These are phyloP conservation scores for Rhinella marina DNA, from an alignment of 2,797 vertebrate species.

Conservation along the genomic window DNA sequence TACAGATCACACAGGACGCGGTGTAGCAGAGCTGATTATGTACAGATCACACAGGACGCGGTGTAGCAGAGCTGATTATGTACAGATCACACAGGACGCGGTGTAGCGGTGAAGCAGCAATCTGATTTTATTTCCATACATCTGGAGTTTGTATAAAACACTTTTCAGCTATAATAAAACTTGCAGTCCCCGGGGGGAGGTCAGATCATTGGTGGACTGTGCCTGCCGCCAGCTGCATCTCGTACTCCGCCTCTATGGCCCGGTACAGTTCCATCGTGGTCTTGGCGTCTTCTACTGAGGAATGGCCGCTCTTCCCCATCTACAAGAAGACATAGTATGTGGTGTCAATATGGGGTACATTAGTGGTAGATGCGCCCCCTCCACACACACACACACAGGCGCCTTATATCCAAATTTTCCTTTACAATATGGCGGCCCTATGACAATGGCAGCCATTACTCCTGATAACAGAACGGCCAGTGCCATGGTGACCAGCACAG, in stretches of 20 bases:
- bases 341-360: too few relatives aligned
- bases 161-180: neutral
- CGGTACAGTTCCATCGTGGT: slow-evolving; percentile 95
- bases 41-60: neutral
- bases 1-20: too few relatives aligned
- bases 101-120: too few relatives aligned
- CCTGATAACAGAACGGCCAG: too few relatives aligned
- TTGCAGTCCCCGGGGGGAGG: neutral
- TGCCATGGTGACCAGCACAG: too few relatives aligned
- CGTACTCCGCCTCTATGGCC: slow-evolving; percentile 86
- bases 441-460: too few relatives aligned
- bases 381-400: too few relatives aligned
- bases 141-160: neutral
- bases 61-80: too few relatives aligned
- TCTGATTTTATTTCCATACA: neutral
- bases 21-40: too few relatives aligned
- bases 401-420: too few relatives aligned
- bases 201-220: neutral
- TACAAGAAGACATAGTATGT: slow-evolving; percentile 67
- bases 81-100: neutral
- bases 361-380: too few relatives aligned
- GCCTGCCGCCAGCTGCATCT: slow-evolving; percentile 73
- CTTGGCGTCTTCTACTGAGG: slow-evolving; percentile 89
- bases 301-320: slow-evolving; percentile 83
- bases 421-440: too few relatives aligned